Base-by-base conservation (phyloP, 2,888 invertebrate species). In the Drosophila falleni region DNA sequence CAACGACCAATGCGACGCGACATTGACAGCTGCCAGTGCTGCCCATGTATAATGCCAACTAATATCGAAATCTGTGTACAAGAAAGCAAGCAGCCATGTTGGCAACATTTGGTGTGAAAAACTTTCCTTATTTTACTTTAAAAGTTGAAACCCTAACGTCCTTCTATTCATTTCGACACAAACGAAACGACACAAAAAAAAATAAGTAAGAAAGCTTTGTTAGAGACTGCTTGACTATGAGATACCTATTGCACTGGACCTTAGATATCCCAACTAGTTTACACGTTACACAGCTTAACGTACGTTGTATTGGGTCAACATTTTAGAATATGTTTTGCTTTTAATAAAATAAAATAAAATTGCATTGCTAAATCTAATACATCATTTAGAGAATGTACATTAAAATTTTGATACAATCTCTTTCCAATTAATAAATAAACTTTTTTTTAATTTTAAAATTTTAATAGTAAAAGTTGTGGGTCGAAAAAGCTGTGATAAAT, bases 101-200 rank as follows among this genome's bases (percentile, higher is more conserved):
- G 83, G 84, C 87, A 84, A 84, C 83, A 84, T 87, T 84, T 84
- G 83, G 81, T 78, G 87, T 78, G 72, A 87, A 84, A 39, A 81
- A 84, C 71, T 87, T 84, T 87, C 61, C 50, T 71, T 55, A 63
- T 81, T 71, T 80, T 84, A 84, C 82, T 83, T 82, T 70, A 66
- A 87, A 84, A 84, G 74, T 80, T 85, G 64, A 42, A 61, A 50
- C 80, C 77, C 76, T 60, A 76, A 50, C 70, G 76, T 81, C 59
- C 72, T 71, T 67, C 71, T 69, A 80, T 80, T 78, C 64, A 73
- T 70, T 74, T 77, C 59, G 60, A 68, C 63, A 70, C 49, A 51
- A 71, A 60, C 50, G 39, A 47, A 49, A 50, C 39, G 51, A 55
- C 44, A 63, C 23, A 47, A 35, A 44, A 70, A 44, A 70, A 65